Conservation (phyloP, 2,113 vertebrate species). For the Platycercus adscitus region DNA sequence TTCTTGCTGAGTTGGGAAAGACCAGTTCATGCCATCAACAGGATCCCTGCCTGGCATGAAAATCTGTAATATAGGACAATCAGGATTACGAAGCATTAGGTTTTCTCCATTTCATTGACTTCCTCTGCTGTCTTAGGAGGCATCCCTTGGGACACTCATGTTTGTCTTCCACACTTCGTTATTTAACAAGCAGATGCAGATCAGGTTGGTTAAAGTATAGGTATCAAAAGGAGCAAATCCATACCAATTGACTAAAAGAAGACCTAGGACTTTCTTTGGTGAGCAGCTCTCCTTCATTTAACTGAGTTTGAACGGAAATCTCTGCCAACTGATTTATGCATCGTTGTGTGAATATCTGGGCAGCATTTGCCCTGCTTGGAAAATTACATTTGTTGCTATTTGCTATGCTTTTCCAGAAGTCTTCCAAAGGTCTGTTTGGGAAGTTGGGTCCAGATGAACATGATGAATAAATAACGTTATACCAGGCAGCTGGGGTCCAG, state of each 20-base stretch:
- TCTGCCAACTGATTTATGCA: not conserved
- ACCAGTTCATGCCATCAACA: not conserved
- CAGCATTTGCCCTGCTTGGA: not conserved
- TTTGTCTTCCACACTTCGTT: not conserved
- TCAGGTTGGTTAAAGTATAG: not conserved
- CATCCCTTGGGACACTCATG: not conserved
- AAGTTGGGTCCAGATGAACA: not conserved
- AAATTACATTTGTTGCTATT: not conserved
- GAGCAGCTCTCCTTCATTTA: not conserved
- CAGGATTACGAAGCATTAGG: not conserved
- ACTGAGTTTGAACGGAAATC: not conserved
- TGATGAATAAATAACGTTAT: not conserved
- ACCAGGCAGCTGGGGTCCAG: not conserved
- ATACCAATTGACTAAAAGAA: not conserved
- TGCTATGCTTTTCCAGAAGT: not conserved
- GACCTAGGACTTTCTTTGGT: not conserved
- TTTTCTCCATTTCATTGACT: not conserved
- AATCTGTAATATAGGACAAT: not conserved
- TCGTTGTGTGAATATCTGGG: not conserved
- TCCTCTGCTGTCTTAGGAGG: not conserved
- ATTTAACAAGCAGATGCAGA: not conserved
- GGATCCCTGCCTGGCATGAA: not conserved
- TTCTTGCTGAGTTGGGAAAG: not conserved
- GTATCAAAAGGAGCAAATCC: not conserved
- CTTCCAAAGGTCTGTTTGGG: not conserved